Percentiles rank a stretch among this genome's conserved stretches.
phyloP scores from a whole-genome alignment of 2,797 vertebrate species.

The Diglossa cyanea region DNA sequence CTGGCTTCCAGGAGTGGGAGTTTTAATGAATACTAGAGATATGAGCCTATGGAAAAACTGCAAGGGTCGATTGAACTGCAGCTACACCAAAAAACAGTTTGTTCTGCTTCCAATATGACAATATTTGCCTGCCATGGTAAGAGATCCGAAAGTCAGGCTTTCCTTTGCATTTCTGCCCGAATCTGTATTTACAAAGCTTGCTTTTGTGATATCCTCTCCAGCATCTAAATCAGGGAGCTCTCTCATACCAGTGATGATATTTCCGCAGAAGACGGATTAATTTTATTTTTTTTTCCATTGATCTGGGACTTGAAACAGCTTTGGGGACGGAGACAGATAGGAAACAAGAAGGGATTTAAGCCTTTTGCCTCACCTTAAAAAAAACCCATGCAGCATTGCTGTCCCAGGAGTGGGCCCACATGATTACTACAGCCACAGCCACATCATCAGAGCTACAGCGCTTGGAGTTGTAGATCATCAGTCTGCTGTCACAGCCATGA shows the following conservation, averaged over 20 bases:
- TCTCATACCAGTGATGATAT: background rate
- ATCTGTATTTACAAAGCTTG: slow-evolving; percentile 11
- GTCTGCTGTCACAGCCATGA: slow-evolving; percentile 64
- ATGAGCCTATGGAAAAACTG: background rate
- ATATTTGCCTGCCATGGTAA: slow-evolving; percentile 9
- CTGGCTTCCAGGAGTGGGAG: background rate
- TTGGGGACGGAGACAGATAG: slow-evolving; percentile 3
- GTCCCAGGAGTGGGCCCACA: slow-evolving; percentile 34
- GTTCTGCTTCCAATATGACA: background rate
- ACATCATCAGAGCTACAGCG: slow-evolving; percentile 49
- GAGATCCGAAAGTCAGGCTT: background rate
- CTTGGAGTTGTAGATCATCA: slow-evolving; percentile 62
- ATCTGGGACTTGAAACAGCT: slow-evolving; percentile 42
- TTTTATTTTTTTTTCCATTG: background rate
- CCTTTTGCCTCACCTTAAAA: slow-evolving; percentile 51
- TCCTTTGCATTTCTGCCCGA: background rate
- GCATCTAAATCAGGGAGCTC: background rate
- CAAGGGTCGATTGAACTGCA: background rate
- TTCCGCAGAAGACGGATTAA: background rate
- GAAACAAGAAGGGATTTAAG: slow-evolving; percentile 26
- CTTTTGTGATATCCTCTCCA: background rate
- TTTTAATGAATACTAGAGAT: background rate
- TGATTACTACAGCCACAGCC: slow-evolving; percentile 66
- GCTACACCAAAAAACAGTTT: background rate
- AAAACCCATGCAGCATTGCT: background rate